Evolutionary conservation across 2,113 vertebrate genomes (phyloP).

Genomic region (Archocentrus centrarchus): DNA sequence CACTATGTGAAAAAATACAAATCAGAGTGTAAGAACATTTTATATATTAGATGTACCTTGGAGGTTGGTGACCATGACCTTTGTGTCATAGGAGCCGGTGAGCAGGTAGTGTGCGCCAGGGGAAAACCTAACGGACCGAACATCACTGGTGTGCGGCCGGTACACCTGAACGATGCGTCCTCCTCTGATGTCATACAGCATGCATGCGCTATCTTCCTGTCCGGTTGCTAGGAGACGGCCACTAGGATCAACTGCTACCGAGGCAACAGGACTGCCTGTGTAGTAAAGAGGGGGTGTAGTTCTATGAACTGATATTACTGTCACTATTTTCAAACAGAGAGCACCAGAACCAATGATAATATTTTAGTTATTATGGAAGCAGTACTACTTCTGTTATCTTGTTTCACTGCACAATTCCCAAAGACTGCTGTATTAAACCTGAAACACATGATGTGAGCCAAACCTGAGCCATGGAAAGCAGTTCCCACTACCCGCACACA

Average conservation of each 20-base stretch:
- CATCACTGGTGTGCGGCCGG: constrained; percentile 91
- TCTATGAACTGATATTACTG: background rate
- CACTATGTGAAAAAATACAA: background rate
- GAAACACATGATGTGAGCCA: background rate
- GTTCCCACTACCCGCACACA: constrained; percentile 98
- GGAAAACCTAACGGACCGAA: constrained; percentile 96
- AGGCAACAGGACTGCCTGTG: constrained; percentile 96
- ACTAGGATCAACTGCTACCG: constrained; percentile 96
- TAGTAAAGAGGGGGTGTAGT: background rate
- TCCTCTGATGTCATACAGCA: constrained; percentile 97
- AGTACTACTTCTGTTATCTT: background rate
- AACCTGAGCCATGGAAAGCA: constrained; percentile 96
- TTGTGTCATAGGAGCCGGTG: constrained; percentile 96
- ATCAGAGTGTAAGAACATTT: background rate
- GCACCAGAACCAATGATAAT: background rate
- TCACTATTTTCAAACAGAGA: background rate
- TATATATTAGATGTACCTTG: constrained; percentile 85
- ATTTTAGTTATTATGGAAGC: background rate
- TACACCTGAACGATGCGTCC: constrained; percentile 97
- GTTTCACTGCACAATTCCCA: background rate
- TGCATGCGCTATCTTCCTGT: constrained; percentile 97
- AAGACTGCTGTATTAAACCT: background rate
- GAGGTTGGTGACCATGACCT: constrained; percentile 94
- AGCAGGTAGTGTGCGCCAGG: constrained; percentile 97
- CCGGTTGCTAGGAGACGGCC: constrained; percentile 94